A percentile compares a stretch with the other conserved stretches of the same genome.
These are phyloP conservation scores for Papilio protenor DNA, from an alignment of 2,888 invertebrate species.

Conservation along the genomic window DNA sequence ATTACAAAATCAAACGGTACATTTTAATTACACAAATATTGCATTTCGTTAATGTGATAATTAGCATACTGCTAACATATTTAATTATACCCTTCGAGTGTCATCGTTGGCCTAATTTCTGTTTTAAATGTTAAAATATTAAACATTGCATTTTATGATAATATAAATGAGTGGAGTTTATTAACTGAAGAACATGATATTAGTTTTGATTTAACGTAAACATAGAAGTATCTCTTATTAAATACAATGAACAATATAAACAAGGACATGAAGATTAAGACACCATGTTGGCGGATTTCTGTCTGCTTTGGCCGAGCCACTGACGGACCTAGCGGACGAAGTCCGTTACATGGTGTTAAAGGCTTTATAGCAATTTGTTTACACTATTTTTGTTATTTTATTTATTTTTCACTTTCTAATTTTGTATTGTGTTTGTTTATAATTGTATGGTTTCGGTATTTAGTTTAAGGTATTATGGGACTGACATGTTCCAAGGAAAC, in stretches of 20 bases:
- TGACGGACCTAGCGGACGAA: too few species aligned
- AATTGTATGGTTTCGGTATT: too few species aligned
- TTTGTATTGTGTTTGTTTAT: too few species aligned
- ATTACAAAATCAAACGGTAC: conserved; percentile 12
- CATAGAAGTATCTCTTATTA: neutral
- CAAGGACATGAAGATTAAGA: too few species aligned
- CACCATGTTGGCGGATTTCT: too few species aligned
- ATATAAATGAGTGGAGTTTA: conserved; percentile 21
- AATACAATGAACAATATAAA: neutral
- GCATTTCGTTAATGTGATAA: conserved; percentile 31
- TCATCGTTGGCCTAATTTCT: conserved; percentile 28
- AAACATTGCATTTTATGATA: conserved; percentile 32
- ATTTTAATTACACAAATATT: conserved; percentile 27
- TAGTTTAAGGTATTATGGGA: too few species aligned
- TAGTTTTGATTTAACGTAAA: neutral
- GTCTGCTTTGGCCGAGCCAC: too few species aligned
- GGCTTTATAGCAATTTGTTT: too few species aligned
- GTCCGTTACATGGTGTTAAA: too few species aligned
- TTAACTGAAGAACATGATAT: neutral
- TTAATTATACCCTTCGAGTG: conserved; percentile 17
- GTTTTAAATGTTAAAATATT: conserved; percentile 12
- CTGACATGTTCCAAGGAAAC: too few species aligned
- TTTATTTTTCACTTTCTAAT: too few species aligned
- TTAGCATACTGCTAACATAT: conserved; percentile 26
- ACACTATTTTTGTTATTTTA: too few species aligned